Conservation (phyloP, 2,113 vertebrate species). For the Corvus hawaiiensis region DNA sequence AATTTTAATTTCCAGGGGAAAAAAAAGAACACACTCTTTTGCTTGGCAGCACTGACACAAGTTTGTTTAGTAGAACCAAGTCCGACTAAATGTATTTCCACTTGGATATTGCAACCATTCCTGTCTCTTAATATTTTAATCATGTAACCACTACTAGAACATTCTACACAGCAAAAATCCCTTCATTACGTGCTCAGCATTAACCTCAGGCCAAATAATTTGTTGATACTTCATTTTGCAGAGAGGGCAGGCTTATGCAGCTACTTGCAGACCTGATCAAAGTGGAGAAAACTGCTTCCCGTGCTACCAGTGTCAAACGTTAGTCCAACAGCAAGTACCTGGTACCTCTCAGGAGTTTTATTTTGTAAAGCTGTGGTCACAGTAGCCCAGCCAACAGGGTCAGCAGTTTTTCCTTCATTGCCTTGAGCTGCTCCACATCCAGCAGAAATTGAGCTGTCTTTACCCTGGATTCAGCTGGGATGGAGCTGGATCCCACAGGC, state of each 20-base stretch:
- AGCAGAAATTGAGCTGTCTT: not conserved
- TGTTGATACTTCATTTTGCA: not conserved
- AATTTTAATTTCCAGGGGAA: not conserved
- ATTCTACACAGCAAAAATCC: not conserved
- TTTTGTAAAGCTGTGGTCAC: not conserved
- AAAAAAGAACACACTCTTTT: not conserved
- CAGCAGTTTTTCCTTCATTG: not conserved
- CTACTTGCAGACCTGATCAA: not conserved
- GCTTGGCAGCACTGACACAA: not conserved
- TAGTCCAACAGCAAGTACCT: not conserved
- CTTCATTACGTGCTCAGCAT: not conserved
- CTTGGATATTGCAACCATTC: not conserved
- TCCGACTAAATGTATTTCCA: not conserved
- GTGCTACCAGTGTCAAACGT: fast-evolving
- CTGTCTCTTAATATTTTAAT: not conserved
- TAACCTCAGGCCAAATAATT: not conserved
- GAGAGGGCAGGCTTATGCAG: not conserved
- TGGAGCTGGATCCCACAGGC: not conserved
- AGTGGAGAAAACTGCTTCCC: not conserved
- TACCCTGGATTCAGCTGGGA: not conserved
- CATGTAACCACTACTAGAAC: not conserved
- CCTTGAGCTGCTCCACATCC: not conserved
- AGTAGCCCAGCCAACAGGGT: not conserved
- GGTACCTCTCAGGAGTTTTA: not conserved
- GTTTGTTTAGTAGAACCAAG: not conserved